Evolutionary conservation across 2,797 vertebrate genomes (phyloP).

Genomic region (Trematomus bernacchii): DNA sequence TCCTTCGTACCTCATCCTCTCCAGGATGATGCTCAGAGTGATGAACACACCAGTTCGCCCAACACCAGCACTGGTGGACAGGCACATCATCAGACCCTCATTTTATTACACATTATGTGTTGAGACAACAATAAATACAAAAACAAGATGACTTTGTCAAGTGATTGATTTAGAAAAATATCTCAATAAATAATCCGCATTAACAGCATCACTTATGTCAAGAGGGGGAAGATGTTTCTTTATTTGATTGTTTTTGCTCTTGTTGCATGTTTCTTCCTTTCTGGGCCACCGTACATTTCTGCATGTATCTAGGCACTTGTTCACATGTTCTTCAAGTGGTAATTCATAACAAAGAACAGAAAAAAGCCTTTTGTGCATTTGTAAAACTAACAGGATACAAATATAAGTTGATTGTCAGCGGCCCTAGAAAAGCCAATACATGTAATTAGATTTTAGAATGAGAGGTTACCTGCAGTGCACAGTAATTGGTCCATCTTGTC

Average conservation of each 20-base stretch:
- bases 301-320: too few species aligned
- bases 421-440: neutral
- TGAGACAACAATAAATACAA: neutral
- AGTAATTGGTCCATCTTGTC: conserved; percentile 97
- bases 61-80: conserved; percentile 90
- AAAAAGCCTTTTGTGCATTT: too few species aligned
- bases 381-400: neutral
- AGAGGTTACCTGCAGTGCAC: conserved; percentile 94
- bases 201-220: neutral
- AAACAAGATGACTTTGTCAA: too few species aligned
- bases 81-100: conserved; percentile 24
- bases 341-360: neutral
- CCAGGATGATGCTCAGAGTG: conserved; percentile 95
- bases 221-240: too few species aligned
- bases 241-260: too few species aligned
- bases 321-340: too few species aligned
- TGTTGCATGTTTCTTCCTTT: too few species aligned
- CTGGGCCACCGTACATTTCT: too few species aligned
- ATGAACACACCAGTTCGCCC: conserved; percentile 97
- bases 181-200: neutral
- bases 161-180: neutral
- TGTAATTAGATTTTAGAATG: too few species aligned
- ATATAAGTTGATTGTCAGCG: neutral
- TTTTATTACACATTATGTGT: neutral
- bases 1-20: conserved; percentile 96